Evolutionary conservation across 2,113 vertebrate genomes (phyloP), one percentile per base, ranked within the genome.

Genomic region (Electrona antarctica): DNA sequence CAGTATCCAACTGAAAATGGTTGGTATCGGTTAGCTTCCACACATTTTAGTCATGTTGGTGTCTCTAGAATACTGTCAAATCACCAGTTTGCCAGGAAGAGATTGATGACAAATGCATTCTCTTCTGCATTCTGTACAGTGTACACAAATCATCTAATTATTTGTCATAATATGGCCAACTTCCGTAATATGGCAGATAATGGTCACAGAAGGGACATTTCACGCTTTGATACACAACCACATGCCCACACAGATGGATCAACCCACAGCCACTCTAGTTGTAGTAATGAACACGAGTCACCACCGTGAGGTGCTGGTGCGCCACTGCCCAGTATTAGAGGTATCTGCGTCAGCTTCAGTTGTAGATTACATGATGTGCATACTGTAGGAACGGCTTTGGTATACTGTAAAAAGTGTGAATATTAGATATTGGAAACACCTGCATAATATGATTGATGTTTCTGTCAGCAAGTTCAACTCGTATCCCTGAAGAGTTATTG

Each of bases 291-390:
- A 15, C 14, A 7, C 47, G 11, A 7, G 1, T 50, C 10, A 60
- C 76, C 89, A 86, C 46, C 3, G 56, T 77, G 82, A 64, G 86
- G 86, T 72, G 47, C 76, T 85, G 71, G 13, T 54, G 74, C 68
- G 46, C 69, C 80, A 72, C 66, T 28, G 12, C 55, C 50, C 33
- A 64, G 56, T 1, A 12, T 8, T 12, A 46, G 33, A 67, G 50
- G 59, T 62, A 65, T 15, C 49, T 28, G 48, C 48, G 59, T 48
- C 33, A 3, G 11, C 7, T 58, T 55, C 71, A 59, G 14, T 8
- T 29, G 59, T 33, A 5, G 14, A 67, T 60, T 54, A 2, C 51
- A 79, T 60, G 50, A 57, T 41, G 33, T 41, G 33, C 33, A 4
- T 41, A 41, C 33, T 41, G 33, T 41, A 41, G 5, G 33, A 41